A percentile compares a stretch with the other conserved stretches of the same genome.
Evolutionary conservation across 2,888 invertebrate genomes (phyloP).

Genomic region (Lissonota sp.): DNA sequence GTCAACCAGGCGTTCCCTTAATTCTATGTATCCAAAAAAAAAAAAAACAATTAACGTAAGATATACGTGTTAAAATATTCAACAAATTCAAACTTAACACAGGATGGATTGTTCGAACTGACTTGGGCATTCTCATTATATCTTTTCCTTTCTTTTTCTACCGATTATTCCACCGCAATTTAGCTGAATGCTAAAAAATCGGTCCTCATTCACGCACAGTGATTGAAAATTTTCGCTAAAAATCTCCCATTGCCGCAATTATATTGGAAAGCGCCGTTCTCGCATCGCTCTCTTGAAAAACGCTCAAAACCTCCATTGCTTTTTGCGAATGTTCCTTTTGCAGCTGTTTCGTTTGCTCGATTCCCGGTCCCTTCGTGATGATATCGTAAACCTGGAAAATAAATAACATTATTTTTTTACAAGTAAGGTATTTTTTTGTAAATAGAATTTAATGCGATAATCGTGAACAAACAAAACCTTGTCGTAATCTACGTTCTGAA

Average conservation of each 20-base stretch:
- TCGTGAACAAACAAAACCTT: constrained; percentile 76
- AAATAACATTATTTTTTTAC: background rate
- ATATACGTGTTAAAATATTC: constrained; percentile 45
- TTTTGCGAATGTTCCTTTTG: constrained; percentile 91
- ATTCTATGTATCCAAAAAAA: constrained; percentile 18
- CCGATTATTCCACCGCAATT: no score
- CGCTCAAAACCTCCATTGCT: constrained; percentile 90
- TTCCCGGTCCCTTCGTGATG: constrained; percentile 88
- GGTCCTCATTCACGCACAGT: constrained; percentile 25
- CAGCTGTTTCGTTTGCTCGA: constrained; percentile 90
- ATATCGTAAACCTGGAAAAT: constrained; percentile 85
- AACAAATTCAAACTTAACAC: constrained; percentile 59
- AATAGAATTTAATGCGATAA: background rate
- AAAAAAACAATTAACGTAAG: constrained; percentile 40
- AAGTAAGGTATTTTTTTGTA: constrained; percentile 5
- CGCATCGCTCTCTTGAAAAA: constrained; percentile 93
- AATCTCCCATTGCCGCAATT: constrained; percentile 92
- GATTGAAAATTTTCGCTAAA: constrained; percentile 74
- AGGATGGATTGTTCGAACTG: constrained; percentile 56
- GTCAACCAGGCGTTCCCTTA: background rate
- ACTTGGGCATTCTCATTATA: constrained; percentile 39
- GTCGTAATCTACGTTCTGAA: constrained; percentile 88
- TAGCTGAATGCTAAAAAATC: no score
- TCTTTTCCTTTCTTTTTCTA: constrained; percentile 16
- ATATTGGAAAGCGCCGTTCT: constrained; percentile 94